Conservation (phyloP, 2,797 vertebrate genomes). For the Sarcoramphus papa region DNA sequence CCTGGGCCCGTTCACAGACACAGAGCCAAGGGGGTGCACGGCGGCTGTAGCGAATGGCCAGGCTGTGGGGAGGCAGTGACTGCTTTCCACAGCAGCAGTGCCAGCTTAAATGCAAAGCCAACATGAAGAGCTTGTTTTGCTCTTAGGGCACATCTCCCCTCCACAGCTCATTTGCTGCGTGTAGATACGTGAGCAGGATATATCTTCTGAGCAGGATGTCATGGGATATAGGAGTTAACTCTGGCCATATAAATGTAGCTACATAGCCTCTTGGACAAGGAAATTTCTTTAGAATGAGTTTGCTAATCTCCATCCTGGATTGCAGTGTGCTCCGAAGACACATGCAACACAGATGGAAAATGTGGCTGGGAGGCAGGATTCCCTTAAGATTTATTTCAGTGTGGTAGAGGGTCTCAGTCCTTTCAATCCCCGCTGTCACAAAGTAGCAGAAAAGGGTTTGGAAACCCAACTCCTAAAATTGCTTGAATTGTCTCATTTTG, state of each 20-base stretch:
- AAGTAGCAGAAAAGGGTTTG: not conserved
- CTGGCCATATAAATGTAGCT: not conserved
- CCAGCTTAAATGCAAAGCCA: not conserved
- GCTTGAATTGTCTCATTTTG: not conserved
- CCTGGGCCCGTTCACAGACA: rapidly evolving
- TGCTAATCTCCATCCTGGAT: not conserved
- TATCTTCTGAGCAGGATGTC: not conserved
- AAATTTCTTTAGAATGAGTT: not conserved
- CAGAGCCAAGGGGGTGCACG: not conserved
- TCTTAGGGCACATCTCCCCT: not conserved
- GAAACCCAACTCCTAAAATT: not conserved
- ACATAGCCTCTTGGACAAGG: not conserved
- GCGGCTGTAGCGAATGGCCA: not conserved
- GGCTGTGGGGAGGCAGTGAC: not conserved
- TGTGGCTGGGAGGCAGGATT: not conserved
- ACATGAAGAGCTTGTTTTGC: not conserved
- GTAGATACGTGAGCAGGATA: not conserved
- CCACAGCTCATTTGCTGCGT: not conserved
- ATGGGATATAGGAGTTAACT: not conserved
- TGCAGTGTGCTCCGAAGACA: not conserved
- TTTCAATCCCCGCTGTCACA: not conserved
- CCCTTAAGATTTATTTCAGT: not conserved
- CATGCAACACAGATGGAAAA: not conserved
- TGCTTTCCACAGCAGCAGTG: not conserved
- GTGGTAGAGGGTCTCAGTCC: not conserved